phyloP scores from a whole-genome alignment of 2,797 vertebrate species.

The Helarctos malayanus region DNA sequence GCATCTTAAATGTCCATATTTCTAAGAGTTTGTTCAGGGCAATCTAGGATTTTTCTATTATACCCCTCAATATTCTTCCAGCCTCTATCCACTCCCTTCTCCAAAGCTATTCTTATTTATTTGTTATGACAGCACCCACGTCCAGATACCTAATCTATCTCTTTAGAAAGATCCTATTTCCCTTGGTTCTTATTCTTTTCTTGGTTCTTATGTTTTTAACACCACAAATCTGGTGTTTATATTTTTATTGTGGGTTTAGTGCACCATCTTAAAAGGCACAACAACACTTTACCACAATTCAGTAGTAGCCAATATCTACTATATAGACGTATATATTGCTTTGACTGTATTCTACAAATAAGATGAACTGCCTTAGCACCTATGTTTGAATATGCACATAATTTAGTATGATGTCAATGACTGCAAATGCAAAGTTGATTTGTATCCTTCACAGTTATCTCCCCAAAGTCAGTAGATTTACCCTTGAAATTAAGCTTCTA shows the following conservation, averaged over 20 bases:
- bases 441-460: not conserved
- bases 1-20: not conserved
- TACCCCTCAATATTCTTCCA: not conserved
- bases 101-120: not conserved
- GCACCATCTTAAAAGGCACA: not conserved
- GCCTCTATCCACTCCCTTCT: not conserved
- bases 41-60: not conserved
- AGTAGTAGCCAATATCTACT: not conserved
- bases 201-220: not conserved
- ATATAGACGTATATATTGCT: not conserved
- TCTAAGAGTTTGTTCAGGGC: not conserved
- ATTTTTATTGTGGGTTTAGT: conserved; percentile 25
- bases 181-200: not conserved
- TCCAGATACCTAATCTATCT: not conserved
- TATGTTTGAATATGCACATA: not conserved
- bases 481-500: conserved; percentile 18
- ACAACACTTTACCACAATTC: not conserved
- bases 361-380: not conserved
- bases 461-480: not conserved
- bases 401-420: not conserved
- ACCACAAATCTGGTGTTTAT: not conserved
- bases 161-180: not conserved
- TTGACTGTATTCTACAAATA: conserved; percentile 1
- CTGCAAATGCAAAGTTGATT: not conserved
- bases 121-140: not conserved